Percentiles rank a stretch among this genome's conserved stretches.
These are phyloP conservation scores for Arctocebus calabarensis DNA, from an alignment of 2,797 vertebrate species.

Conservation along the genomic window DNA sequence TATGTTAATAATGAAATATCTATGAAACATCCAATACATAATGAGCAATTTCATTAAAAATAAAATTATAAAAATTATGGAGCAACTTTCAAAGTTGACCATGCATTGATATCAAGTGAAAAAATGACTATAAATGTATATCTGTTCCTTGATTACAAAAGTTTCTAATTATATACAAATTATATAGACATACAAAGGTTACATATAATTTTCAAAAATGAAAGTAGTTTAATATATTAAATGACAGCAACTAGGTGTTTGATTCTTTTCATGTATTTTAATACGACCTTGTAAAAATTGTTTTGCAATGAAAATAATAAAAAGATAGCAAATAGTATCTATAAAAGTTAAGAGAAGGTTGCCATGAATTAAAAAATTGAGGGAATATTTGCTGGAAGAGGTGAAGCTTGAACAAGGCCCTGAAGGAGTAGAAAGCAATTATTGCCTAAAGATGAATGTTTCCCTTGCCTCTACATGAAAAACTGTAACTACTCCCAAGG, in stretches of 20 bases:
- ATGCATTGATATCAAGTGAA: not conserved
- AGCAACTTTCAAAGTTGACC: conserved; percentile 37
- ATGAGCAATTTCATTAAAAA: not conserved
- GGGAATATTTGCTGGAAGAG: not conserved
- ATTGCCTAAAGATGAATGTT: not conserved
- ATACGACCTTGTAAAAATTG: not conserved
- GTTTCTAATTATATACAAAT: not conserved
- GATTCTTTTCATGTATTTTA: conserved; percentile 37
- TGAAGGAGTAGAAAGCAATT: not conserved
- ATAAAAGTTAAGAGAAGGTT: not conserved
- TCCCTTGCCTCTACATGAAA: conserved; percentile 11
- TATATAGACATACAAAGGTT: not conserved
- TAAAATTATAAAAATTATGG: not conserved
- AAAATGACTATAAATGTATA: not conserved
- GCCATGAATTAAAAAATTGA: conserved; percentile 42
- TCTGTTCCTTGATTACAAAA: not conserved
- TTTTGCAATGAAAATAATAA: conserved; percentile 27
- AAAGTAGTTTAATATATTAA: conserved; percentile 22
- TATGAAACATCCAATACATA: conserved; percentile 7
- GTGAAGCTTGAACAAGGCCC: not conserved
- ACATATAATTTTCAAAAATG: not conserved
- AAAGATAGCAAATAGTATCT: conserved; percentile 3
- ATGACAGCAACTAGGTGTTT: not conserved
- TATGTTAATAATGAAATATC: not conserved
- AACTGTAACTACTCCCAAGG: not conserved